Conservation (phyloP, 1,140 invertebrate genomes). For the Medauroidea extradentata region DNA sequence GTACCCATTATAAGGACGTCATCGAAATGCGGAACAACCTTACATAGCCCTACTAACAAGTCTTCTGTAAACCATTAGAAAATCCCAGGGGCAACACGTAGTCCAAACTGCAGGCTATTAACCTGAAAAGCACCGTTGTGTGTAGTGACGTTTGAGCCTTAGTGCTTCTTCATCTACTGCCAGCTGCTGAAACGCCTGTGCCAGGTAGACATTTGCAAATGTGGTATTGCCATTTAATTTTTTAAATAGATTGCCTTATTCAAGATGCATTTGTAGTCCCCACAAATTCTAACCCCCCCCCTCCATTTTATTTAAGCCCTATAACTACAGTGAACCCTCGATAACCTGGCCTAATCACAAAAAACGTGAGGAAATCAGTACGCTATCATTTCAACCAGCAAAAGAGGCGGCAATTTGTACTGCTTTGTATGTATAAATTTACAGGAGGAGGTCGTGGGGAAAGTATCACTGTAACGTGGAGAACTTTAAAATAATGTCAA, state of each 20-base stretch:
- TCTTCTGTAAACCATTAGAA: conserved; percentile 42
- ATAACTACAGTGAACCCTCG: conserved; percentile 1
- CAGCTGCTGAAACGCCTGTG: conserved; percentile 36
- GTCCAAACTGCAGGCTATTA: conserved; percentile 45
- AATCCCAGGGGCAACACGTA: conserved; percentile 41
- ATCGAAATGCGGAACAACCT: conserved; percentile 9
- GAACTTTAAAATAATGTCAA: no score
- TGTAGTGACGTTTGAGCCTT: conserved; percentile 30
- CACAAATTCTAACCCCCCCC: conserved; percentile 33
- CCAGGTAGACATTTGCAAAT: conserved; percentile 32
- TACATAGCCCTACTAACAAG: conserved; percentile 26
- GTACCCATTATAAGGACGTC: conserved; percentile 10
- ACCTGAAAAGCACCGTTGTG: conserved; percentile 45
- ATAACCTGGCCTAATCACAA: no score
- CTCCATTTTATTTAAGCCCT: conserved; percentile 18
- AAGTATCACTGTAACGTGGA: no score
- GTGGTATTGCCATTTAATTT: conserved; percentile 21
- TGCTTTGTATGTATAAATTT: no score
- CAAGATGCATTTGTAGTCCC: conserved; percentile 32
- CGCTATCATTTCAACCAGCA: no score
- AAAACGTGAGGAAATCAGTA: no score
- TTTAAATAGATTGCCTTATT: conserved; percentile 18
- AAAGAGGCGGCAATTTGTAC: no score
- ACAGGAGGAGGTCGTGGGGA: no score
- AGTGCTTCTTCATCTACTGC: conserved; percentile 24